Conservation (phyloP, 2,797 vertebrate species). For the Bradypus variegatus region DNA sequence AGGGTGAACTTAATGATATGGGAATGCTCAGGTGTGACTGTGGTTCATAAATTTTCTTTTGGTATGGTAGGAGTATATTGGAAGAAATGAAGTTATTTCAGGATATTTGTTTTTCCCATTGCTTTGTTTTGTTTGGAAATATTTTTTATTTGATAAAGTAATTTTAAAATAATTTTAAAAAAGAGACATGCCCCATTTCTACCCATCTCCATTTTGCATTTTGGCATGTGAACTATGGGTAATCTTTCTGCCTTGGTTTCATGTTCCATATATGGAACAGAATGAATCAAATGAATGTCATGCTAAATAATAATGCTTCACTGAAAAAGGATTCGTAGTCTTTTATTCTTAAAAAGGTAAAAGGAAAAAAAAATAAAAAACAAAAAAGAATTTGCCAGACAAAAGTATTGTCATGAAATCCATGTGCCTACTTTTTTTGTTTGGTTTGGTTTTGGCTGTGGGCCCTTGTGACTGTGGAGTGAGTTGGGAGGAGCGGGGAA, state of each 20-base stretch:
- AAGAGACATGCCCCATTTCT: too few relatives aligned
- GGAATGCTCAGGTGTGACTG: too few relatives aligned
- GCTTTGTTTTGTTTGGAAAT: too few relatives aligned
- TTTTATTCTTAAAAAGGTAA: slow-evolving; percentile 36
- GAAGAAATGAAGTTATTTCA: too few relatives aligned
- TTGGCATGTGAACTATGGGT: background rate
- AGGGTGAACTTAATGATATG: too few relatives aligned
- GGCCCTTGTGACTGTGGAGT: slow-evolving; percentile 8
- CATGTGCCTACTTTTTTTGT: too few relatives aligned
- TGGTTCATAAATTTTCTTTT: too few relatives aligned
- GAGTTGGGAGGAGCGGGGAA: background rate
- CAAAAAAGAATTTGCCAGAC: background rate
- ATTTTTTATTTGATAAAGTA: too few relatives aligned
- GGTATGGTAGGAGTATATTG: too few relatives aligned
- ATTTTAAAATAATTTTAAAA: too few relatives aligned
- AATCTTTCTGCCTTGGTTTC: background rate
- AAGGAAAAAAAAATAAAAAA: background rate
- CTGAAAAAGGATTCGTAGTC: background rate
- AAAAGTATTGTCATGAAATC: slow-evolving; percentile 6
- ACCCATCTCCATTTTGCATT: background rate
- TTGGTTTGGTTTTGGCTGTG: background rate
- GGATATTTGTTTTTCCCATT: too few relatives aligned
- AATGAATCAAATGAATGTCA: too few relatives aligned
- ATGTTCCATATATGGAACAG: background rate
- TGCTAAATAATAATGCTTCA: background rate